phyloP scores from a whole-genome alignment of 2,888 invertebrate genomes.

The Caenorhabditis doughertyi region DNA sequence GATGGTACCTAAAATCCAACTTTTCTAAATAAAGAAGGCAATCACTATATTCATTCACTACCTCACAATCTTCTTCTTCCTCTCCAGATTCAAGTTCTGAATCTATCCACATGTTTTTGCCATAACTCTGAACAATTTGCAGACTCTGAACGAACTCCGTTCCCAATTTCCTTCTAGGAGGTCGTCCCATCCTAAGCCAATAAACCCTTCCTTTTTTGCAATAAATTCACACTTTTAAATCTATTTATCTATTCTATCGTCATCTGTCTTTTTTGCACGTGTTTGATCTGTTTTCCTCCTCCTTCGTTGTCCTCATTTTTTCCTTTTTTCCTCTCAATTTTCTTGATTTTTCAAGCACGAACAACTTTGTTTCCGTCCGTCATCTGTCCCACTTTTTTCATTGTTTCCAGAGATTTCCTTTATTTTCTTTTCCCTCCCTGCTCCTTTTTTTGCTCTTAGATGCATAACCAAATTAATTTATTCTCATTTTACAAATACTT shows the following conservation, averaged over 20 bases:
- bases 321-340: constrained; percentile 23
- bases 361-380: constrained; percentile 46
- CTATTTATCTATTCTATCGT: constrained; percentile 33
- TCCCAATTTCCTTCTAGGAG: constrained; percentile 5
- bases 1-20: too few relatives aligned
- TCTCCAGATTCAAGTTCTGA: background rate
- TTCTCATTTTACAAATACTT: constrained; percentile 1
- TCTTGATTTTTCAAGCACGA: constrained; percentile 50
- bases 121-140: background rate
- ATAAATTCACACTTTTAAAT: constrained; percentile 21
- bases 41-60: too few relatives aligned
- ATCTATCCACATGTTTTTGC: too few relatives aligned
- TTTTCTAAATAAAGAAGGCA: too few relatives aligned
- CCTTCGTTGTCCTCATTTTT: constrained; percentile 1
- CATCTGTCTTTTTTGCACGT: constrained; percentile 41
- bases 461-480: constrained; percentile 6
- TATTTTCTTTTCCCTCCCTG: background rate
- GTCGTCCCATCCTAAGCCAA: background rate
- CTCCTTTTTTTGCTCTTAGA: constrained; percentile 1
- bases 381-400: constrained; percentile 8
- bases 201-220: background rate
- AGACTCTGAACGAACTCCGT: constrained; percentile 11
- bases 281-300: constrained; percentile 39
- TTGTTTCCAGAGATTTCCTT: constrained; percentile 19
- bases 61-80: background rate